phyloP scores from a whole-genome alignment of 2,113 vertebrate species.

The Xenopus tropicalis region UCB_Xtro_10.0 CM004452.2:17143501-17144000 shows the following conservation, averaged over 20 bases:
- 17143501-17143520: no score
- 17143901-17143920: constrained; percentile 70
- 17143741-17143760: not conserved
- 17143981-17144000: constrained; percentile 87
- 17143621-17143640: not conserved
- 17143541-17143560: not conserved
- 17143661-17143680: not conserved
- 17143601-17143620: not conserved
- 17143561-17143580: constrained; percentile 18
- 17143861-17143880: constrained; percentile 97
- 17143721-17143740: not conserved
- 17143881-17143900: constrained; percentile 92
- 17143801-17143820: constrained; percentile 56
- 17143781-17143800: constrained; percentile 47
- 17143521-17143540: not conserved
- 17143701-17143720: not conserved
- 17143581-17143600: constrained; percentile 1
- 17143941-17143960: constrained; percentile 71
- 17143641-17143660: not conserved
- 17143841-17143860: constrained; percentile 86
- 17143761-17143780: constrained; percentile 10
- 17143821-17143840: constrained; percentile 90
- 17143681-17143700: not conserved
- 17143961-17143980: constrained; percentile 84
- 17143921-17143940: constrained; percentile 48